These are phyloP conservation scores for Panulirus ornatus DNA, from an alignment of 1,140 invertebrate genomes.

Conservation along the genomic window DNA sequence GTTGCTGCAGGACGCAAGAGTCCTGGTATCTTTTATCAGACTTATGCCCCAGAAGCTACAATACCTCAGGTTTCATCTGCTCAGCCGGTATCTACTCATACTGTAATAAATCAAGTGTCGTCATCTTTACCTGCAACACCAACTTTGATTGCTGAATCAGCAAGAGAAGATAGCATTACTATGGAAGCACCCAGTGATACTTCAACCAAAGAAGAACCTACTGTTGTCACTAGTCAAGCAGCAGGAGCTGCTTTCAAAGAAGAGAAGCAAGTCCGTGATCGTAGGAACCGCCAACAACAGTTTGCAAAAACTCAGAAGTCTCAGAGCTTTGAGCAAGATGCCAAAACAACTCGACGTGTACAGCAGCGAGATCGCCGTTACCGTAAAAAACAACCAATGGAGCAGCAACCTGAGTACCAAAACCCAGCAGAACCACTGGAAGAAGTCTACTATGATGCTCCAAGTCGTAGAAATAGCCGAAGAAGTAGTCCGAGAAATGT, in stretches of 20 bases:
- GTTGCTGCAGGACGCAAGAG: slow-evolving; percentile 74
- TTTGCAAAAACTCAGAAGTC: slow-evolving; percentile 41
- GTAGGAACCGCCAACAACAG: slow-evolving; percentile 65
- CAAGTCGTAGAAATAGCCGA: slow-evolving; percentile 54
- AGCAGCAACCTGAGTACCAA: slow-evolving; percentile 26
- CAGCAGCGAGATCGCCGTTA: slow-evolving; percentile 50
- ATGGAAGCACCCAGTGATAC: background rate
- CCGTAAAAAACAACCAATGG: slow-evolving; percentile 46
- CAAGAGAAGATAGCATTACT: slow-evolving; percentile 27
- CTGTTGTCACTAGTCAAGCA: slow-evolving; percentile 5
- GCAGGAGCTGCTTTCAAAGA: slow-evolving; percentile 10
- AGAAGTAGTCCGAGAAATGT: slow-evolving; percentile 42
- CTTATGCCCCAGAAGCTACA: slow-evolving; percentile 13
- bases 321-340: slow-evolving; percentile 54
- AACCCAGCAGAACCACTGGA: slow-evolving; percentile 41
- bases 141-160: slow-evolving; percentile 27
- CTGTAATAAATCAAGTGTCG: slow-evolving; percentile 21
- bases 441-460: slow-evolving; percentile 63
- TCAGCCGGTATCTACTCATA: slow-evolving; percentile 23
- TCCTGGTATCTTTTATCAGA: slow-evolving; percentile 63
- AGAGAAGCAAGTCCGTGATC: slow-evolving; percentile 53
- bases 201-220: background rate
- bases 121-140: slow-evolving; percentile 48
- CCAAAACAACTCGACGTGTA: slow-evolving; percentile 16
- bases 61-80: slow-evolving; percentile 16